Evolutionary conservation across 2,888 invertebrate species (phyloP).

Genomic region (Nomada goodeniana): DNA sequence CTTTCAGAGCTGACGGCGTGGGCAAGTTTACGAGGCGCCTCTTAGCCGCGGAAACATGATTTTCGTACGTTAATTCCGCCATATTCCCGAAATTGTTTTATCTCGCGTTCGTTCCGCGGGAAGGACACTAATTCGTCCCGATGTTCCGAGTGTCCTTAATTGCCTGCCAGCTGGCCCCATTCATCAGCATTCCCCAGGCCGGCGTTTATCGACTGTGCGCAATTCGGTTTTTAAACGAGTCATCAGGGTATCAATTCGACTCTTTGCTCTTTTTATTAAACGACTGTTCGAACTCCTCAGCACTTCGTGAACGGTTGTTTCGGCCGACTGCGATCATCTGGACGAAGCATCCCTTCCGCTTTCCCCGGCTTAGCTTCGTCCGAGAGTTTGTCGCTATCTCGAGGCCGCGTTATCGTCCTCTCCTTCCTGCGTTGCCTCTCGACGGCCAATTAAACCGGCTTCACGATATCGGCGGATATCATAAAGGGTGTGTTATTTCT

Average conservation of each 20-base stretch:
- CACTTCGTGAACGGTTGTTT: slow-evolving; percentile 6
- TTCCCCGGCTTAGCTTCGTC: neutral
- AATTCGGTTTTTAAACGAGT: slow-evolving; percentile 27
- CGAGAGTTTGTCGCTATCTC: neutral
- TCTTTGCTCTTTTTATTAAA: neutral
- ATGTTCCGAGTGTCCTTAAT: slow-evolving; percentile 9
- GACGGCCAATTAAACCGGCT: slow-evolving; percentile 3
- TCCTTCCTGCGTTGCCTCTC: neutral
- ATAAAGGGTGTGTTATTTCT: slow-evolving; percentile 1
- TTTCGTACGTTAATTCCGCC: slow-evolving; percentile 15
- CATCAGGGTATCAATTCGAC: neutral
- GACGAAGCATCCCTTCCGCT: neutral
- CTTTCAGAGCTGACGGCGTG: neutral
- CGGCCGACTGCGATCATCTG: neutral
- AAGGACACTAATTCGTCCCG: neutral
- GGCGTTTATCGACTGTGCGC: slow-evolving; percentile 2
- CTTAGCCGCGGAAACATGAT: neutral
- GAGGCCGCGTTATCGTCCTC: neutral
- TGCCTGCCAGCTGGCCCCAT: slow-evolving; percentile 9
- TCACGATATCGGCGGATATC: neutral
- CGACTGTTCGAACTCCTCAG: neutral
- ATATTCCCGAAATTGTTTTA: neutral
- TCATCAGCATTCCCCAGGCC: slow-evolving; percentile 5
- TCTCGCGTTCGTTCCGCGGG: neutral
- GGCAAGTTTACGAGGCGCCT: neutral